Evolutionary conservation across 2,888 invertebrate genomes (phyloP).

Genomic region (Cephonodes hylas): DNA sequence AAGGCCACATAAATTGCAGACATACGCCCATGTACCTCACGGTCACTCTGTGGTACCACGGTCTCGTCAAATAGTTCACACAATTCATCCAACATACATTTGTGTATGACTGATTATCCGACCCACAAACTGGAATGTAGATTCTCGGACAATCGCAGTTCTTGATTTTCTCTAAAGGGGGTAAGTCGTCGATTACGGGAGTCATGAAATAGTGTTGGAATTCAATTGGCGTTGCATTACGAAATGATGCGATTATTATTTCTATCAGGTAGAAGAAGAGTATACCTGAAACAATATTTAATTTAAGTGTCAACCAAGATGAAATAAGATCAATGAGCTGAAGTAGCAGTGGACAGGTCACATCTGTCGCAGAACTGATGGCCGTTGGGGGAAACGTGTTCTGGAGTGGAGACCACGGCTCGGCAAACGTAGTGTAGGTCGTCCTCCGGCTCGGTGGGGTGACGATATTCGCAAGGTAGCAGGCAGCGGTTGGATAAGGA

Average conservation of each 20-base stretch:
- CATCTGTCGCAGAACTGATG: no score
- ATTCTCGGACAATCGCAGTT: constrained; percentile 48
- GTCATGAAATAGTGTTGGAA: constrained; percentile 20
- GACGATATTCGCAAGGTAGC: no score
- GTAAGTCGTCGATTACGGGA: constrained; percentile 16
- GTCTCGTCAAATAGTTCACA: constrained; percentile 13
- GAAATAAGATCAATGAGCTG: no score
- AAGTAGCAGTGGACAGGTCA: no score
- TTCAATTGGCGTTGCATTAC: not conserved
- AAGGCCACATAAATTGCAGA: constrained; percentile 12
- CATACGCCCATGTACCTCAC: constrained; percentile 17
- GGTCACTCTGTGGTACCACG: not conserved
- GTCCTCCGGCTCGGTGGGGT: no score
- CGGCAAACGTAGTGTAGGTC: no score
- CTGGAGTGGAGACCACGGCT: no score
- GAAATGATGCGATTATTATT: not conserved
- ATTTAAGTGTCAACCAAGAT: no score
- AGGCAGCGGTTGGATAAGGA: no score
- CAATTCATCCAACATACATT: constrained; percentile 34
- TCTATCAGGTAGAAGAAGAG: not conserved
- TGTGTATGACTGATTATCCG: constrained; percentile 43
- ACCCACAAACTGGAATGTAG: constrained; percentile 50
- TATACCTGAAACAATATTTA: no score
- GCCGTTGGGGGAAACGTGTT: no score
- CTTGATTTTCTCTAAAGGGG: constrained; percentile 25